Percentiles rank a stretch among this genome's conserved stretches.
phyloP scores from a whole-genome alignment of 2,797 vertebrate species.

The Eremophila alpestris region DNA sequence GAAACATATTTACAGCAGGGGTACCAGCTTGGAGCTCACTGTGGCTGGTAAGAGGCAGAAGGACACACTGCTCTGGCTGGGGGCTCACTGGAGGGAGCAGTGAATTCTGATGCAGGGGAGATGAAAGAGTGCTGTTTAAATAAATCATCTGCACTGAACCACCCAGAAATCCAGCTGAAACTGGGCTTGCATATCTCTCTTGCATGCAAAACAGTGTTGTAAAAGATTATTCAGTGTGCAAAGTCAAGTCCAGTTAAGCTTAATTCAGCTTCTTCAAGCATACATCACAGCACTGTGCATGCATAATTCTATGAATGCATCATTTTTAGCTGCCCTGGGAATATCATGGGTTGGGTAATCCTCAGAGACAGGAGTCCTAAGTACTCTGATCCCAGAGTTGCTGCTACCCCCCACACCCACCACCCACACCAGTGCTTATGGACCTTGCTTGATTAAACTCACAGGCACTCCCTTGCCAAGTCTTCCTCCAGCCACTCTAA shows the following conservation, averaged over 20 bases:
- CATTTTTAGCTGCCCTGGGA: not conserved
- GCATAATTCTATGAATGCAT: not conserved
- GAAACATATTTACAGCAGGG: not conserved
- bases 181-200: not conserved
- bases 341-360: not conserved
- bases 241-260: constrained; percentile 26
- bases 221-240: not conserved
- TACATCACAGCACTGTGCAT: not conserved
- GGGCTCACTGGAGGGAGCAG: not conserved
- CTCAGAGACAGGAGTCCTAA: not conserved
- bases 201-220: not conserved
- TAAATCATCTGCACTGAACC: not conserved
- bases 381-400: not conserved
- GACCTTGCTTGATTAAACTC: not conserved
- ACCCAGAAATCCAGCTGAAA: not conserved
- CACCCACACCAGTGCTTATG: too few relatives aligned
- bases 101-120: not conserved
- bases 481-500: not conserved
- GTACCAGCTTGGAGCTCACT: not conserved
- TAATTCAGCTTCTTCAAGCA: not conserved
- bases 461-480: not conserved
- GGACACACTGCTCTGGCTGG: not conserved
- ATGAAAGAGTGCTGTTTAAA: not conserved
- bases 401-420: not conserved
- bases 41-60: not conserved